Conservation (phyloP, 2,113 vertebrate species). For the Eudyptes chrysolophus region DNA sequence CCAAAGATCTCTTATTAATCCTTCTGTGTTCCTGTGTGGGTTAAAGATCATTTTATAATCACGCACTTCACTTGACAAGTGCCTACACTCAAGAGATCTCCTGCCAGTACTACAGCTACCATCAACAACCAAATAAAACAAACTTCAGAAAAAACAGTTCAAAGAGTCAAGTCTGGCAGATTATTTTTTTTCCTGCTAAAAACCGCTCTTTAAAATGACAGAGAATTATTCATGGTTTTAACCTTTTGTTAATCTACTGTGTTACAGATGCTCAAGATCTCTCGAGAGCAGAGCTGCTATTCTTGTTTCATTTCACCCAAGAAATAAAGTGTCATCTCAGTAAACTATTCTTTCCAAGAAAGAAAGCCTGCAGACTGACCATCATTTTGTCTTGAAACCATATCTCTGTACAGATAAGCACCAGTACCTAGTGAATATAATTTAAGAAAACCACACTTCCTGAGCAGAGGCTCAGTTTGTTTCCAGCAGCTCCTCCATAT, state of each 20-base stretch:
- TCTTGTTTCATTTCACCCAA: not conserved
- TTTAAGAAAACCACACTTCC: not conserved
- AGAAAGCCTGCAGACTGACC: not conserved
- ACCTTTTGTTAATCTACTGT: not conserved
- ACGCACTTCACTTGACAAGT: not conserved
- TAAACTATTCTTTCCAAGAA: not conserved
- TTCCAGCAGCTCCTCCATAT: not conserved
- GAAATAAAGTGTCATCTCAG: not conserved
- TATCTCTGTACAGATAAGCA: conserved; percentile 1
- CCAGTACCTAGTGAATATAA: not conserved
- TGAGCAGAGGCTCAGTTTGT: not conserved
- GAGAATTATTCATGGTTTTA: not conserved
- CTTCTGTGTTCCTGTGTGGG: not conserved
- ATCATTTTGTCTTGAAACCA: not conserved
- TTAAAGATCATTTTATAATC: not conserved
- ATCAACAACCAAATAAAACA: not conserved
- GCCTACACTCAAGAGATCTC: not conserved
- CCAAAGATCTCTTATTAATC: not conserved
- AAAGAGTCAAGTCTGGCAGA: not conserved
- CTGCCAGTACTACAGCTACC: not conserved
- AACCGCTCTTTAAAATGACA: not conserved
- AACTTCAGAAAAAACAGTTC: not conserved
- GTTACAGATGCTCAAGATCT: not conserved
- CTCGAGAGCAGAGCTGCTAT: not conserved
- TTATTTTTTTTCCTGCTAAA: not conserved